phyloP scores from a whole-genome alignment of 2,888 invertebrate species.

The Sacculina carcini region DNA sequence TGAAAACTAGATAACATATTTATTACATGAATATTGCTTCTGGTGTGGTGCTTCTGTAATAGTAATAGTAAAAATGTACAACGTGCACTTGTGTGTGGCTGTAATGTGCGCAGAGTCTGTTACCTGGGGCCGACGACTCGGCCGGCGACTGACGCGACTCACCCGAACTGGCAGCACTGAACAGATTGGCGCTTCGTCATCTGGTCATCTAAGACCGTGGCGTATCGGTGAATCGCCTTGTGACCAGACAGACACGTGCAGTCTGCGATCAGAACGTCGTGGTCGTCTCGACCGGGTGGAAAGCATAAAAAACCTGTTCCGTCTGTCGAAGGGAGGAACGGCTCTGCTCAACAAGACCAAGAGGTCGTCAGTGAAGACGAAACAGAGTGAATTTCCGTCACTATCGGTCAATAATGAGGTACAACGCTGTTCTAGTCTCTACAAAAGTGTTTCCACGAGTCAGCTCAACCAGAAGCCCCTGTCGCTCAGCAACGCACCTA shows the following conservation, averaged over 20 bases:
- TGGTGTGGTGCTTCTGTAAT: too few relatives aligned
- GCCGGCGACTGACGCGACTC: slow-evolving; percentile 44
- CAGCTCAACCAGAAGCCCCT: slow-evolving; percentile 1
- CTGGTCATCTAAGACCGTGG: neutral
- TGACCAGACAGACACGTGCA: neutral
- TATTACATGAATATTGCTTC: too few relatives aligned
- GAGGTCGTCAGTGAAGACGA: neutral
- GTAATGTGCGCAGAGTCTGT: too few relatives aligned
- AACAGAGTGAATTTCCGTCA: neutral
- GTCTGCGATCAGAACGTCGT: slow-evolving; percentile 4
- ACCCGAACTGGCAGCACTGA: slow-evolving; percentile 37
- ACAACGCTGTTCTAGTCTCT: neutral
- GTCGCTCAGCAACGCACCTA: too few relatives aligned
- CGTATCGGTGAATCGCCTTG: neutral
- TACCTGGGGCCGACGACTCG: slow-evolving; percentile 54
- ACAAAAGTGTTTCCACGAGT: slow-evolving; percentile 1
- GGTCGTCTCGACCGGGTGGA: slow-evolving; percentile 13
- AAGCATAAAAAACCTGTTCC: slow-evolving; percentile 13
- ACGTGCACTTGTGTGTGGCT: too few relatives aligned
- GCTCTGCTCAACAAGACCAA: too few relatives aligned
- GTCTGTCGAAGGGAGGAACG: slow-evolving; percentile 8
- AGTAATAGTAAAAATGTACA: too few relatives aligned
- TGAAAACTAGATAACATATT: too few relatives aligned
- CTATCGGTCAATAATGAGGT: neutral
- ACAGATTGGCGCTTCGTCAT: slow-evolving; percentile 15